Evolutionary conservation across 2,797 vertebrate genomes (phyloP), one percentile per base, ranked within the genome.

Genomic region (Cetoscarus ocellatus): DNA sequence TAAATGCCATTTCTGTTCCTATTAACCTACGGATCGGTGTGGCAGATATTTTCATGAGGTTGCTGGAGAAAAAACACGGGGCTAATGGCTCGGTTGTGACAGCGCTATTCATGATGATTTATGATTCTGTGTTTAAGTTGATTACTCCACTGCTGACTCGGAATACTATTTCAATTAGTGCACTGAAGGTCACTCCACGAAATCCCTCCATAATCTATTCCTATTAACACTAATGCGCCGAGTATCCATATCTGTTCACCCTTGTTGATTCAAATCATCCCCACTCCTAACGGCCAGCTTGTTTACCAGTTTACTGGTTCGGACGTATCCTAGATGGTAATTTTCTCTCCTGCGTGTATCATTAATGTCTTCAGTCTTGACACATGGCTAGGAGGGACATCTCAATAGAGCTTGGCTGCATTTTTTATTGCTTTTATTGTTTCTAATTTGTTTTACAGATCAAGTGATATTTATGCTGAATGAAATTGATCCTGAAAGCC

Each of bases 151-250:
- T 99, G 98, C 98, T 99, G 97, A 99, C 97, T 99, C 97, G 96
- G 97, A 98, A 98, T 98, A 99, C 98, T 99, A 99, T 99, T 99
- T 99, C 98, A 99, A 99, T 99, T 99, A 99, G 97, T 98, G 96
- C 97, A 97, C 96, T 97, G 98, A 99, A 99, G 98, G 98, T 99
- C 98, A 99, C 97, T 98, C 97, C 96, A 95, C 96, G 96, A 98
- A 99, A 99, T 99, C 96, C 97, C 97, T 97, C 97, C 96, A 99
- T 99, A 99, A 99, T 99, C 98, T 99, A 98, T 99, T 99, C 97
- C 97, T 99, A 99, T 99, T 99, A 99, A 98, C 96, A 96, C 96
- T 99, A 99, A 99, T 99, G 97, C 96, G 95, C 93, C 93, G 95
- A 98, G 95, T 97, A 97, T 97, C 97, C 97, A 98, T 97, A 99